A percentile compares a stretch with the other conserved stretches of the same genome.
Conservation (phyloP, 2,888 invertebrate species). For the Xiphydria camelus region DNA sequence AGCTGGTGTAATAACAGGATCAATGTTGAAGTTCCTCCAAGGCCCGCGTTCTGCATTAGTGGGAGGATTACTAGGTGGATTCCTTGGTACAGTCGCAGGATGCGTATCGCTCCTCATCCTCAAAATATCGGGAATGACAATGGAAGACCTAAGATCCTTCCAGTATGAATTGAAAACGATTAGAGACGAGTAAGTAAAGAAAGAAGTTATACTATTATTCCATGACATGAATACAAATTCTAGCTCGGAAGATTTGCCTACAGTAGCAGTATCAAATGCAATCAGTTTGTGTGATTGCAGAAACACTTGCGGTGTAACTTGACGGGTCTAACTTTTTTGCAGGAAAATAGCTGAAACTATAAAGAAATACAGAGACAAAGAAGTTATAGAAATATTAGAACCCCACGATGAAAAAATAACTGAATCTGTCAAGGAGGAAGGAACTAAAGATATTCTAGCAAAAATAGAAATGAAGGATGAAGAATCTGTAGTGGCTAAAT, state of each 20-base stretch:
- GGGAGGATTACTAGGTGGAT: slow-evolving; percentile 68
- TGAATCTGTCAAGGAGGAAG: no score
- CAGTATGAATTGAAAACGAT: slow-evolving; percentile 60
- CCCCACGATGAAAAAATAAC: slow-evolving; percentile 7
- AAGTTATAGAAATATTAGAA: slow-evolving; percentile 13
- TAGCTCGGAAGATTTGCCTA: no score
- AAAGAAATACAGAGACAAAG: slow-evolving; percentile 14
- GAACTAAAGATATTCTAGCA: no score
- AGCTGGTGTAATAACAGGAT: slow-evolving; percentile 70
- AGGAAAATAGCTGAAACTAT: no score
- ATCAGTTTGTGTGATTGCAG: no score
- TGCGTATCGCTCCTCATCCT: slow-evolving; percentile 61
- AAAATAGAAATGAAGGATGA: slow-evolving; percentile 7
- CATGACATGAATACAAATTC: no score
- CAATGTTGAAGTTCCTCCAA: slow-evolving; percentile 68
- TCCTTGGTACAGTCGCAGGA: slow-evolving; percentile 67
- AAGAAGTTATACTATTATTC: no score
- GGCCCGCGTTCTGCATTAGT: slow-evolving; percentile 71
- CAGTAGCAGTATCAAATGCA: no score
- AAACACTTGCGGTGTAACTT: no score
- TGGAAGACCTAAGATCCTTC: slow-evolving; percentile 68
- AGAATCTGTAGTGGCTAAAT: slow-evolving; percentile 2
- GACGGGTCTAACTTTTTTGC: no score
- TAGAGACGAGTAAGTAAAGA: slow-evolving; percentile 48
- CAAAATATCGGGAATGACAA: slow-evolving; percentile 63